phyloP scores from a whole-genome alignment of 2,888 invertebrate species.

The Microchrysa polita region DNA sequence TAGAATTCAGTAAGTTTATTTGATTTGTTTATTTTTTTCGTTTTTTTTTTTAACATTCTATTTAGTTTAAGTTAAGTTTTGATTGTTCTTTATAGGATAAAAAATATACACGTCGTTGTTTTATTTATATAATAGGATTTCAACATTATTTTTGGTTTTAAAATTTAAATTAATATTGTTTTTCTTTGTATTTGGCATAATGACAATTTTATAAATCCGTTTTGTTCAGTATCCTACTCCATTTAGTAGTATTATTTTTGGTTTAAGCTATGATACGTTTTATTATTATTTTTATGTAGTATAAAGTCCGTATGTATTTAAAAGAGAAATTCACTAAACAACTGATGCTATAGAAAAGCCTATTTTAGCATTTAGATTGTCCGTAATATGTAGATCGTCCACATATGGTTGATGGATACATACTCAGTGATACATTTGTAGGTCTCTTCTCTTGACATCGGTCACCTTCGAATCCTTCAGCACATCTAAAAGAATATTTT shows the following conservation, averaged over 20 bases:
- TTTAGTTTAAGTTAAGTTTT: too few species aligned
- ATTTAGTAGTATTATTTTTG: too few species aligned
- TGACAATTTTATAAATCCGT: slow-evolving; percentile 37
- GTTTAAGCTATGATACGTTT: too few species aligned
- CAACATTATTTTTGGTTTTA: background rate
- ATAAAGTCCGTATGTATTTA: background rate
- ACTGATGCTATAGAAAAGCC: slow-evolving; percentile 65
- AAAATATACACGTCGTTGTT: background rate
- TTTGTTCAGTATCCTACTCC: background rate
- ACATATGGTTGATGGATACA: slow-evolving; percentile 63
- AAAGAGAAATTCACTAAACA: slow-evolving; percentile 48
- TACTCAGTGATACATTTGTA: slow-evolving; percentile 62
- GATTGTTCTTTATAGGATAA: too few species aligned
- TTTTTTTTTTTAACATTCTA: too few species aligned
- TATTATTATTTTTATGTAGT: too few species aligned
- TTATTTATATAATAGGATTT: slow-evolving; percentile 24
- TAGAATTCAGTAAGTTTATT: background rate
- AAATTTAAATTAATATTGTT: background rate
- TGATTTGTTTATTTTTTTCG: too few species aligned
- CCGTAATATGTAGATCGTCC: slow-evolving; percentile 61
- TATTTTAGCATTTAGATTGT: slow-evolving; percentile 66
- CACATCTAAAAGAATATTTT: slow-evolving; percentile 59
- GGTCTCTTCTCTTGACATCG: slow-evolving; percentile 62
- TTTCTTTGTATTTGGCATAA: slow-evolving; percentile 23
- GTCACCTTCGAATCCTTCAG: slow-evolving; percentile 61